A percentile compares a stretch with the other conserved stretches of the same genome.
Conservation (phyloP, 2,888 invertebrate species). For the Epinotia demarniana region DNA sequence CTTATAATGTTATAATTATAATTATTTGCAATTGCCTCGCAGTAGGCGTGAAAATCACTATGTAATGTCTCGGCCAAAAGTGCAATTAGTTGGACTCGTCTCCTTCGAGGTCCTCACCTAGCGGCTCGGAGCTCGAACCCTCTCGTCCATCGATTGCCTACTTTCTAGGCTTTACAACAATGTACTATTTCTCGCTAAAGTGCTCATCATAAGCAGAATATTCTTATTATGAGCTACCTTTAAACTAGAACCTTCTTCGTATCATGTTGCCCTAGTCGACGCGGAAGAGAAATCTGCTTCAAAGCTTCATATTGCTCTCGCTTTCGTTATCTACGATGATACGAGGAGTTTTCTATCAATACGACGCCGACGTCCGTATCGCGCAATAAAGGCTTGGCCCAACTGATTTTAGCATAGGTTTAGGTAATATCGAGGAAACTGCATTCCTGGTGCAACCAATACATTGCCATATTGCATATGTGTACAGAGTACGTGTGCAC, state of each 20-base stretch:
- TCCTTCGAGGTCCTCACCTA: no score
- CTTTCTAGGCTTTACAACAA: no score
- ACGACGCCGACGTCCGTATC: conserved; percentile 3
- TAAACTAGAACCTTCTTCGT: not conserved
- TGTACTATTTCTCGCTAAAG: no score
- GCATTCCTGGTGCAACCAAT: not conserved
- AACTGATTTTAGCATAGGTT: not conserved
- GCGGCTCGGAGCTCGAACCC: no score
- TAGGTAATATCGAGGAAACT: not conserved
- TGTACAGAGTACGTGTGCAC: not conserved
- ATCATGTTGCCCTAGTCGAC: conserved; percentile 11
- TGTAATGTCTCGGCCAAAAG: no score
- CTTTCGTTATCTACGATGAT: not conserved
- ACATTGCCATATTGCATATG: not conserved
- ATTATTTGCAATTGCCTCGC: no score
- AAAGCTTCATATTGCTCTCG: not conserved
- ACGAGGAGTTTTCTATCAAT: not conserved
- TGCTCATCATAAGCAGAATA: no score
- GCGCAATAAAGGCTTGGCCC: not conserved
- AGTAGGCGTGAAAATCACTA: no score
- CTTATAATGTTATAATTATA: no score
- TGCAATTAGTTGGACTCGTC: no score
- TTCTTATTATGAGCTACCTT: not conserved
- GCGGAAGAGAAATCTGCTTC: conserved; percentile 17
- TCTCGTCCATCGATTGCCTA: no score